Percentiles rank a stretch among this genome's conserved stretches.
Conservation (phyloP, 1,140 invertebrate genomes). For the Sitophilus oryzae region DNA sequence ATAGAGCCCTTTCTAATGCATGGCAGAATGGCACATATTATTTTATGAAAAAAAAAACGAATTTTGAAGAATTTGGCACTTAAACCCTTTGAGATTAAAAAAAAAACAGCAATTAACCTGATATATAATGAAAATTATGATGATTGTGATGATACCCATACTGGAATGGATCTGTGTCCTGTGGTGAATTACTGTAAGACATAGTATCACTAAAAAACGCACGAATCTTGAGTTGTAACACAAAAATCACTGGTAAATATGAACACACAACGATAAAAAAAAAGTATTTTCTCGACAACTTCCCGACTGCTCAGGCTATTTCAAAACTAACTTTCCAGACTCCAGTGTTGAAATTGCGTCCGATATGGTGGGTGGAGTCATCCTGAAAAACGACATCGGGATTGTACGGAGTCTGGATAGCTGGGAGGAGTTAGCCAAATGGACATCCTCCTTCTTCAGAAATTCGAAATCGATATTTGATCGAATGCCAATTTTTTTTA, state of each 20-base stretch:
- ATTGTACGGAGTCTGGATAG: not conserved
- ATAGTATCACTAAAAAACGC: not conserved
- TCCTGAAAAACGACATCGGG: not conserved
- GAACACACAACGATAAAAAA: not conserved
- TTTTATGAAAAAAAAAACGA: too few species aligned
- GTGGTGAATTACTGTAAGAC: not conserved
- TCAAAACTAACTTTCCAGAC: not conserved
- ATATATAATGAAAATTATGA: not conserved
- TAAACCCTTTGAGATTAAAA: too few species aligned
- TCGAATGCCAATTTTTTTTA: not conserved
- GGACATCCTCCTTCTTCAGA: not conserved
- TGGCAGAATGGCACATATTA: too few species aligned
- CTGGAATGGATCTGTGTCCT: not conserved
- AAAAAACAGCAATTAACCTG: too few species aligned
- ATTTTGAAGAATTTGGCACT: too few species aligned
- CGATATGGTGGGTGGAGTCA: not conserved
- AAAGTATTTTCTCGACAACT: not conserved
- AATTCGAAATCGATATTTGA: not conserved
- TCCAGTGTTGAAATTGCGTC: not conserved
- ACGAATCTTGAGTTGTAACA: too few species aligned
- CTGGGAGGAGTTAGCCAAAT: not conserved
- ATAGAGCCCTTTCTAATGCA: too few species aligned
- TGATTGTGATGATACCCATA: not conserved
- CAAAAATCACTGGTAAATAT: too few species aligned
- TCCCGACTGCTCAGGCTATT: not conserved